Evolutionary conservation across 2,888 invertebrate genomes (phyloP).

Genomic region (Spilarctia lutea): DNA sequence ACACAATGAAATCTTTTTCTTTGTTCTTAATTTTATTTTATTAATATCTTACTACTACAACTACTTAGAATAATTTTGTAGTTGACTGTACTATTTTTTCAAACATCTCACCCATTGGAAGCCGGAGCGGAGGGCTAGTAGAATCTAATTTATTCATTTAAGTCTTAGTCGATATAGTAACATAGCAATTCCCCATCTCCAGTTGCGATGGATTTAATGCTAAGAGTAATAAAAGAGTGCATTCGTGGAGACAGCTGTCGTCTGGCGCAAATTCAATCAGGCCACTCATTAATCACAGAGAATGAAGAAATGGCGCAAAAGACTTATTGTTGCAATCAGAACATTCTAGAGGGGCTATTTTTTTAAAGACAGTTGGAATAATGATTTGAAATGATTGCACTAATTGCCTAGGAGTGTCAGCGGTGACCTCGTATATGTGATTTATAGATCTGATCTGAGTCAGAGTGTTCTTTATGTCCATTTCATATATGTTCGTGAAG

Average conservation of each 20-base stretch:
- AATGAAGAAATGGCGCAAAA: constrained; percentile 2
- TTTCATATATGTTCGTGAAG: no score
- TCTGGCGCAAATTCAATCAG: constrained; percentile 41
- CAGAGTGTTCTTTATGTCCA: no score
- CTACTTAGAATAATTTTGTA: background rate
- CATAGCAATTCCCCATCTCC: background rate
- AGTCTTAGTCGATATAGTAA: background rate
- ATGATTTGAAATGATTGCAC: no score
- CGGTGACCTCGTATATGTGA: no score
- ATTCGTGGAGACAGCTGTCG: constrained; percentile 32
- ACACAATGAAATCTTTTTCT: no score
- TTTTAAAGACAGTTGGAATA: background rate
- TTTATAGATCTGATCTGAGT: no score
- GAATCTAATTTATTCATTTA: background rate
- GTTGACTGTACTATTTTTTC: background rate
- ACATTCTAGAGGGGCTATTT: background rate
- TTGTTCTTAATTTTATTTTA: background rate
- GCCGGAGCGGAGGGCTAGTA: no score
- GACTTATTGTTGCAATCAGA: background rate
- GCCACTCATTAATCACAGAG: constrained; percentile 34
- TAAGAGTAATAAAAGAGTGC: constrained; percentile 34
- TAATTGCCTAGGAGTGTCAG: no score
- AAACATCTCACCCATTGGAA: no score
- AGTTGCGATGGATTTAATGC: constrained; percentile 12
- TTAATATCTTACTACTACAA: background rate